phyloP scores from a whole-genome alignment of 1,140 invertebrate genomes.

The Epicauta chinensis region DNA sequence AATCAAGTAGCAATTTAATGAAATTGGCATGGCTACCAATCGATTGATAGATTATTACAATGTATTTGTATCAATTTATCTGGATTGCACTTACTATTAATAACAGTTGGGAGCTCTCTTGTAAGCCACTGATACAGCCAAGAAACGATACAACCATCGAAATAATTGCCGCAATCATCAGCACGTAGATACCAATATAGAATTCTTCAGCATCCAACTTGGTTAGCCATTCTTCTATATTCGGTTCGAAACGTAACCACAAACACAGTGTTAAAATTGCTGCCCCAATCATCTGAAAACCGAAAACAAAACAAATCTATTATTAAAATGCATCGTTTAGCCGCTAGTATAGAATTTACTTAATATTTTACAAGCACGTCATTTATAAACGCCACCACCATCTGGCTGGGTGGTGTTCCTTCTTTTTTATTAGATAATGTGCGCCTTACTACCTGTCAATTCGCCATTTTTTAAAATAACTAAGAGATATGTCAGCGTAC shows the following conservation, averaged over 20 bases:
- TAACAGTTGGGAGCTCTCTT: conserved; percentile 57
- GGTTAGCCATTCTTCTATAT: conserved; percentile 72
- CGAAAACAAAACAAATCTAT: conserved; percentile 33
- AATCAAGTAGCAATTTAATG: no score
- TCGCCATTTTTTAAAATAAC: no score
- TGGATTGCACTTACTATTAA: conserved; percentile 52
- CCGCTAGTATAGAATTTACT: not conserved
- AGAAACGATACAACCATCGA: conserved; percentile 68
- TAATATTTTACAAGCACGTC: not conserved
- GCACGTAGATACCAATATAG: conserved; percentile 75
- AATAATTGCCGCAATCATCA: conserved; percentile 61
- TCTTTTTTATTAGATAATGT: no score
- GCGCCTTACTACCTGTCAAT: no score
- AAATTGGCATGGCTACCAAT: no score
- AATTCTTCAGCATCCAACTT: conserved; percentile 66
- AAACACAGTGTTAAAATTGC: conserved; percentile 69
- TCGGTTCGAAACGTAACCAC: conserved; percentile 72
- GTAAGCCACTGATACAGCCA: conserved; percentile 65
- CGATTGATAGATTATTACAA: not conserved
- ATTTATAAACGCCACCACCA: not conserved
- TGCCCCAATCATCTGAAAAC: conserved; percentile 63
- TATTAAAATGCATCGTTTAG: no score
- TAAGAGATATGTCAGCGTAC: no score
- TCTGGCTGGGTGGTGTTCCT: no score
- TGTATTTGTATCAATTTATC: not conserved